Evolutionary conservation across 2,113 vertebrate genomes (phyloP).

Genomic region (Dendropsophus ebraccatus): DNA sequence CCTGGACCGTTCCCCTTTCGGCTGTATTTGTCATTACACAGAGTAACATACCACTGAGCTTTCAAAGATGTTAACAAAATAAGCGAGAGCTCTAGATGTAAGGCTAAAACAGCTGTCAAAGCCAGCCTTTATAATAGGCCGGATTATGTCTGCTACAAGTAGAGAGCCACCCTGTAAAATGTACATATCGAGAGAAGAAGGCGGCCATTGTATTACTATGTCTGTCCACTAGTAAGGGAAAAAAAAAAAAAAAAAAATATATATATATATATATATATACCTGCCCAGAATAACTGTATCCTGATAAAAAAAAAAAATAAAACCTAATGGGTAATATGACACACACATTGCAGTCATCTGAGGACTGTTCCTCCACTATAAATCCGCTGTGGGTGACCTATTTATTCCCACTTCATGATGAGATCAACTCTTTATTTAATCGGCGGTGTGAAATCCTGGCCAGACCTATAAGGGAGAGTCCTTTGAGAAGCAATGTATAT

Average conservation of each 20-base stretch:
- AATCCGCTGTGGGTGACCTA: neutral
- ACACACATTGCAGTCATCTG: neutral
- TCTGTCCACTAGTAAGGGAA: neutral
- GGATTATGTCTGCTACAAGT: neutral
- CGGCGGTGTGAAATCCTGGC: neutral
- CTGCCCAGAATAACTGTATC: neutral
- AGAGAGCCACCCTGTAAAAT: neutral
- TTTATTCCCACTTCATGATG: neutral
- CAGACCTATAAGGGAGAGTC: neutral
- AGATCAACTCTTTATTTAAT: conserved; percentile 4
- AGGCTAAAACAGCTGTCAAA: neutral
- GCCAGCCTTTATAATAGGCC: neutral
- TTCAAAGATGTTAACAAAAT: neutral
- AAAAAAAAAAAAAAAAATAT: neutral
- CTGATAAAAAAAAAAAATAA: neutral
- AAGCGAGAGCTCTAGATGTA: neutral
- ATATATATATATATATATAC: too few relatives aligned
- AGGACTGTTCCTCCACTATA: conserved; percentile 2
- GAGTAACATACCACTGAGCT: neutral
- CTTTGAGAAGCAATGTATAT: neutral
- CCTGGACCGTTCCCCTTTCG: neutral
- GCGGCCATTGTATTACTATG: neutral
- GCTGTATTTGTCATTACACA: neutral
- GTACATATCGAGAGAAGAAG: neutral
- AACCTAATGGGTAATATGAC: neutral